phyloP scores from a whole-genome alignment of 2,888 invertebrate species.

The Pristionchus maxplancki region DNA sequence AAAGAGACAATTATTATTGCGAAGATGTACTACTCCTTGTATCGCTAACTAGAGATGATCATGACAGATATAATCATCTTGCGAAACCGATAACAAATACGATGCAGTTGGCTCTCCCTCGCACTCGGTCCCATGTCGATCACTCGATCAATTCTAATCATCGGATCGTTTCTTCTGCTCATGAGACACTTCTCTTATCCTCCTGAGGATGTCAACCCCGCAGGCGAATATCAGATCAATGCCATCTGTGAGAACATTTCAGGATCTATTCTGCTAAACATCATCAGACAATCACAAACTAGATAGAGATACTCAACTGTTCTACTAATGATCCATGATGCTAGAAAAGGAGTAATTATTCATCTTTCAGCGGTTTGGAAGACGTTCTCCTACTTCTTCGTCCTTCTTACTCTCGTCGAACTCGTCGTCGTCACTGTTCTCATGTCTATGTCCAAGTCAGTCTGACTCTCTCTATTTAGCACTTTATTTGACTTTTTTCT shows the following conservation, averaged over 20 bases:
- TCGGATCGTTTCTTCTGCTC: slow-evolving; percentile 61
- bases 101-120: slow-evolving; percentile 66
- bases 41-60: no score
- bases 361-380: slow-evolving; percentile 68
- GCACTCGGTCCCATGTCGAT: slow-evolving; percentile 71
- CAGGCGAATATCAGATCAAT: not conserved
- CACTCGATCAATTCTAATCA: slow-evolving; percentile 65
- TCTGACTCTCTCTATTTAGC: not conserved
- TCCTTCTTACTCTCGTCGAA: slow-evolving; percentile 61
- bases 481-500: not conserved
- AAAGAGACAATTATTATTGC: no score
- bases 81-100: slow-evolving; percentile 60
- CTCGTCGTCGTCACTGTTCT: slow-evolving; percentile 64
- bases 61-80: slow-evolving; percentile 63
- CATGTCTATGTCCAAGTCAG: slow-evolving; percentile 64
- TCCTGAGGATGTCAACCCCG: not conserved
- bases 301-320: no score
- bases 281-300: no score
- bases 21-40: not conserved
- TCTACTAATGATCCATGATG: no score
- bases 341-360: no score
- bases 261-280: not conserved
- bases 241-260: not conserved
- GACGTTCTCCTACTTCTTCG: slow-evolving; percentile 63
- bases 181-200: slow-evolving; percentile 57